Evolutionary conservation across 1,140 invertebrate genomes (phyloP), one percentile per base, ranked within the genome.

Genomic region (Apis dorsata): DNA sequence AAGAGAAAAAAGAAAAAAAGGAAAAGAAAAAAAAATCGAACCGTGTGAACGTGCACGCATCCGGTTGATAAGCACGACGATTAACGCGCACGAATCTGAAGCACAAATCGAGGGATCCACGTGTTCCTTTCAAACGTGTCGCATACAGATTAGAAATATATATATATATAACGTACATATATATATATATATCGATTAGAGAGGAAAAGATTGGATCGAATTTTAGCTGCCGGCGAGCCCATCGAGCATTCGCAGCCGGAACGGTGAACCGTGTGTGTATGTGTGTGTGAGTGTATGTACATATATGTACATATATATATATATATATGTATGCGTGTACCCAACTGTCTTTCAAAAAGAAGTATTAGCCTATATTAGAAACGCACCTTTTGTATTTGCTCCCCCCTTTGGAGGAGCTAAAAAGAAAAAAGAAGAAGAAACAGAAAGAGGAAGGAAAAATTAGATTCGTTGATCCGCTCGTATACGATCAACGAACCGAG

Each of bases 341-440:
- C 88, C 85, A 88, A 89, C 71, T 82, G 88, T 89, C 88, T 89
- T 89, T 89, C 88, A 89, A 86, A 78, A 7, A 44, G 0, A 44
- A 85, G 21, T 73, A 60, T 83, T 85, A 79, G 69, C 44, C 68
- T 78, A 49, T 62, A 62, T 49, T 49, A 81, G 49, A 53, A 55
- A 44, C 65, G 44, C 49, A 75, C 34, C 34, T 70, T 81, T 81
- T 81, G 72, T 81, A 81, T 81, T 59, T 19, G 55, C 69, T 44
- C 34, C 9, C 1, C 21, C 34, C 34, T 44, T 44, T 0, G 0
- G 5, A 21, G 60, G 21, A 49, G 69, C 12, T 24, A 55, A 28
- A 70, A 1, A 70, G 49, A 76, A 44, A 44, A 44, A 7, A 44
- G 0, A 44, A 44, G 34, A 44, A 44, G 5, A 44, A 44, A 44